Evolutionary conservation across 2,113 vertebrate genomes (phyloP).

Genomic region (Rhipidura dahli): DNA sequence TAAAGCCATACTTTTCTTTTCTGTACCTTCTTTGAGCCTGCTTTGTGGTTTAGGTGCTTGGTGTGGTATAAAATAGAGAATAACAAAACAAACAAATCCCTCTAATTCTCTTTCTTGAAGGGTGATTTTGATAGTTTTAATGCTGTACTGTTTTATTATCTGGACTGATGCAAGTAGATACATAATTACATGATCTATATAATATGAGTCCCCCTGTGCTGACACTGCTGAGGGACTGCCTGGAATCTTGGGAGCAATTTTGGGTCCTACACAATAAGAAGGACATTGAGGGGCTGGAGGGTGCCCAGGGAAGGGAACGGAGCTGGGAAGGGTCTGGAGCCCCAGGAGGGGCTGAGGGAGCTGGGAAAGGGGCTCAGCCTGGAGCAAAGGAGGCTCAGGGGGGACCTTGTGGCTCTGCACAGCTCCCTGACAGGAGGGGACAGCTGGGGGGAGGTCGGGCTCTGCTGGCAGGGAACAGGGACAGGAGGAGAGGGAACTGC

Average conservation of each 20-base stretch:
- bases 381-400: not conserved
- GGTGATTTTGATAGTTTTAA: not conserved
- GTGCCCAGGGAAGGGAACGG: not conserved
- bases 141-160: not conserved
- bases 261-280: accelerated
- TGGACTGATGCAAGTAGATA: not conserved
- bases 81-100: not conserved
- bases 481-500: not conserved
- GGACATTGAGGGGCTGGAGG: not conserved
- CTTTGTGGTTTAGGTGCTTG: not conserved
- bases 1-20: not conserved
- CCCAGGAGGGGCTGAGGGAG: not conserved
- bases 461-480: not conserved
- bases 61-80: not conserved
- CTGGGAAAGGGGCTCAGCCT: not conserved
- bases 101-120: not conserved
- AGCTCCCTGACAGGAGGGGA: not conserved
- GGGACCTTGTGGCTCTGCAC: not conserved
- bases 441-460: not conserved
- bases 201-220: not conserved
- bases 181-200: not conserved
- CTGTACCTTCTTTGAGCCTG: not conserved
- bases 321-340: not conserved
- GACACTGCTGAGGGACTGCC: not conserved
- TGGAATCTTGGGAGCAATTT: not conserved